Evolutionary conservation across 2,797 vertebrate species (phyloP), one percentile per base, ranked within the genome.

Genomic region (Lepidocolaptes lacrymiger): DNA sequence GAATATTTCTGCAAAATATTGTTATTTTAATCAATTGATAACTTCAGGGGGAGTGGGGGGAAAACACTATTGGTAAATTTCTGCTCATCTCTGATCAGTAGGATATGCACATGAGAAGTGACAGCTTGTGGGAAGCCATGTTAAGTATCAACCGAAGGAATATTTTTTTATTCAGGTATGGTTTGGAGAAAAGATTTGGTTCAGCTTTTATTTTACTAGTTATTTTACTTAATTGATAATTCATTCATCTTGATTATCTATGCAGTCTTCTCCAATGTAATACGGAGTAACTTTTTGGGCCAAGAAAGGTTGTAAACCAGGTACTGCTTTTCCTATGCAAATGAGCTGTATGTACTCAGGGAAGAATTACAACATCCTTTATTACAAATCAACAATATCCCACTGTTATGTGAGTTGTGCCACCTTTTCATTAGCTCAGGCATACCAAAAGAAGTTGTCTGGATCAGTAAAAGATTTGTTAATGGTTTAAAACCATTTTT

Each of bases 41-140:
- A 59, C 10, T 89, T 75, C 27, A 32, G 15, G 7, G 27, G 7
- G 10, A 28, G n/a, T 14, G 10, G 23, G 7, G 20, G 32, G 43
- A 32, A 73, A 59, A 12, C 24, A 46, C 4, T 9, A 8, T 5
- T n/a, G 20, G 10, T 39, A 63, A 82, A 72, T 58, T 79, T 69
- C 48, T 63, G 28, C 51, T 78, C 2, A 51, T 37, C 23, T 88
- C 23, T 62, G 27, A 56, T 68, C 12, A 64, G 44, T 1, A 51
- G 19, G 19, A 55, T 34, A 30, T 76, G 36, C 28, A 56, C 43
- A 51, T 48, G 43, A 48, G n/a, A 76, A 55, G 26, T 20, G 49
- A 8, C 3, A 82, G 4, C 12, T 67, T 69, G 15, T 61, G 43
- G 20, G 30, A 64, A 67, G 27, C 17, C 30, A 75, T 0, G 0